phyloP scores from a whole-genome alignment of 2,797 vertebrate species.

The Vireo griseus region DNA sequence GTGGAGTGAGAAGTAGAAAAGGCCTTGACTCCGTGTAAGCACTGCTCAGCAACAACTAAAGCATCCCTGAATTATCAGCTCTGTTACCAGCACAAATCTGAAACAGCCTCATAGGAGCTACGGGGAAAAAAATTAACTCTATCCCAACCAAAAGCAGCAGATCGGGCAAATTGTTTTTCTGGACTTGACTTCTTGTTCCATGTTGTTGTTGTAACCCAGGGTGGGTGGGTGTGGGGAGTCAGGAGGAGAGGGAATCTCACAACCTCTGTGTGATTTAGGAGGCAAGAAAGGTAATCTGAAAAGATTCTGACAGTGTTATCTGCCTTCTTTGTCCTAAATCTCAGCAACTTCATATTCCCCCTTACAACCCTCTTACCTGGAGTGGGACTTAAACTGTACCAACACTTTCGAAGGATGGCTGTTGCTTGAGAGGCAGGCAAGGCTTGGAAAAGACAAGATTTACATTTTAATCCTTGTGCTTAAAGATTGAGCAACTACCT shows the following conservation, averaged over 20 bases:
- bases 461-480: not conserved
- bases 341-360: not conserved
- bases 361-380: not conserved
- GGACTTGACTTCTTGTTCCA: not conserved
- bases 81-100: not conserved
- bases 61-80: not conserved
- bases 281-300: not conserved
- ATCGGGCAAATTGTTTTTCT: not conserved
- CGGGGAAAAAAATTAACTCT: not conserved
- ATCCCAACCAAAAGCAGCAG: not conserved
- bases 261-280: not conserved
- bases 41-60: not conserved
- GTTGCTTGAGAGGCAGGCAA: not conserved
- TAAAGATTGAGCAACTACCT: not conserved
- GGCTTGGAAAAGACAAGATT: not conserved
- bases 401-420: not conserved
- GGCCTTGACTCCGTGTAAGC: not conserved
- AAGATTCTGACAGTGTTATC: not conserved
- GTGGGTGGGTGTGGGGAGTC: not conserved
- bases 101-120: not conserved
- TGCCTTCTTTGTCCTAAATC: not conserved
- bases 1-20: not conserved
- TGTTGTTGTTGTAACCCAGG: not conserved
- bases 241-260: not conserved
- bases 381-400: not conserved